Evolutionary conservation across 2,797 vertebrate species (phyloP).

Genomic region (Danio albolineatus): DNA sequence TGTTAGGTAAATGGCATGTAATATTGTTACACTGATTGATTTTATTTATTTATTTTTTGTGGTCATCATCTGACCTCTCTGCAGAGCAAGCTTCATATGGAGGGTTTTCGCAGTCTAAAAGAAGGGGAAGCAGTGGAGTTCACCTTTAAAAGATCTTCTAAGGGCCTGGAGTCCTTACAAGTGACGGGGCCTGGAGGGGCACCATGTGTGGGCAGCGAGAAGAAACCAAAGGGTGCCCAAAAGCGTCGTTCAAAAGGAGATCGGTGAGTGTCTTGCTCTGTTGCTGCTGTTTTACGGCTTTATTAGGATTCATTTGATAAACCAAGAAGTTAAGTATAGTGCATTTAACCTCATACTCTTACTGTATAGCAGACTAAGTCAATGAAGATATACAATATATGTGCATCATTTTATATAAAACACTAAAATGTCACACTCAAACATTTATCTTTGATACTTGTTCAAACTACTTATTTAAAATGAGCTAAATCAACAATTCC

Average conservation of each 20-base stretch:
- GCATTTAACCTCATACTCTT: too few species aligned
- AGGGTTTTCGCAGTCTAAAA: constrained; percentile 93
- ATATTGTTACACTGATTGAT: too few species aligned
- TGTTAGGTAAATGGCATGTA: too few species aligned
- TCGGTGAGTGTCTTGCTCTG: constrained; percentile 73
- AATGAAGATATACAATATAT: not conserved
- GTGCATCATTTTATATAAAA: too few species aligned
- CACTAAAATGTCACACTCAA: too few species aligned
- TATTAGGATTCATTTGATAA: not conserved
- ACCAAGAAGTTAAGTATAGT: not conserved
- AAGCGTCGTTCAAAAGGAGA: constrained; percentile 88
- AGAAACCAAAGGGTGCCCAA: constrained; percentile 86
- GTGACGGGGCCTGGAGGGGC: constrained; percentile 88
- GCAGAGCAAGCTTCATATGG: constrained; percentile 96
- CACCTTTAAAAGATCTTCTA: constrained; percentile 91
- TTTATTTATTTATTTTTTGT: too few species aligned
- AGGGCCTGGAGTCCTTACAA: constrained; percentile 88
- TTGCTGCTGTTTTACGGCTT: not conserved
- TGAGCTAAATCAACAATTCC: too few species aligned
- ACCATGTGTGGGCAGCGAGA: constrained; percentile 88
- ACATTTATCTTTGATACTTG: too few species aligned
- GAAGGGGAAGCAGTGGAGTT: constrained; percentile 92
- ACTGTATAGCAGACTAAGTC: not conserved
- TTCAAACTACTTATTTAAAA: too few species aligned
- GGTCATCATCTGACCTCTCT: too few species aligned